Percentiles rank a stretch among this genome's conserved stretches.
Conservation (phyloP, 2,113 vertebrate species). For the Chaenocephalus aceratus region DNA sequence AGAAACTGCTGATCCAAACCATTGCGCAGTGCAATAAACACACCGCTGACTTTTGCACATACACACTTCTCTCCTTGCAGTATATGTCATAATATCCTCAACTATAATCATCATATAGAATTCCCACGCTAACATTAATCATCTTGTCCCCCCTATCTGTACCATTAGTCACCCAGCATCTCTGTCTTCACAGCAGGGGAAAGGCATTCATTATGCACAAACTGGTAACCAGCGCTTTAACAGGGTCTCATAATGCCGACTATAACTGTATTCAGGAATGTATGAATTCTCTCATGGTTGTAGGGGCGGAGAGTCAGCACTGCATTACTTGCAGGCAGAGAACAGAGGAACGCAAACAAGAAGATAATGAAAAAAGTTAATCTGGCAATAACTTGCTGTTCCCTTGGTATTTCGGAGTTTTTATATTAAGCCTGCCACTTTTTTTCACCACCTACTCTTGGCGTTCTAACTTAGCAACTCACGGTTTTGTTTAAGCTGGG, state of each 20-base stretch:
- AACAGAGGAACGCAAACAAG: constrained; percentile 71
- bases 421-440: constrained; percentile 67
- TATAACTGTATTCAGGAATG: constrained; percentile 50
- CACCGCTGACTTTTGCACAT: constrained; percentile 17
- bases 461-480: constrained; percentile 58
- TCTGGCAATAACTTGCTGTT: constrained; percentile 75
- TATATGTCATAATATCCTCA: constrained; percentile 53
- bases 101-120: constrained; percentile 59
- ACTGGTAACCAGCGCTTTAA: constrained; percentile 56
- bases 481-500: constrained; percentile 47
- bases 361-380: constrained; percentile 80
- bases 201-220: constrained; percentile 73
- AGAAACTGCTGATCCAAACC: constrained; percentile 38
- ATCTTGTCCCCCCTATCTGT: constrained; percentile 52
- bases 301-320: constrained; percentile 61
- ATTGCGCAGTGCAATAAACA: constrained; percentile 8
- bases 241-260: constrained; percentile 52
- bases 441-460: constrained; percentile 68
- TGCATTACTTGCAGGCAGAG: constrained; percentile 65
- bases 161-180: constrained; percentile 76
- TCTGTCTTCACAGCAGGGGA: constrained; percentile 72
- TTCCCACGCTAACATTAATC: constrained; percentile 58
- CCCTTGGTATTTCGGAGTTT: constrained; percentile 71
- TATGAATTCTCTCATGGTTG: constrained; percentile 56
- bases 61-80: constrained; percentile 5